Evolutionary conservation across 2,797 vertebrate species (phyloP).

Genomic region (Naso thynnoides): DNA sequence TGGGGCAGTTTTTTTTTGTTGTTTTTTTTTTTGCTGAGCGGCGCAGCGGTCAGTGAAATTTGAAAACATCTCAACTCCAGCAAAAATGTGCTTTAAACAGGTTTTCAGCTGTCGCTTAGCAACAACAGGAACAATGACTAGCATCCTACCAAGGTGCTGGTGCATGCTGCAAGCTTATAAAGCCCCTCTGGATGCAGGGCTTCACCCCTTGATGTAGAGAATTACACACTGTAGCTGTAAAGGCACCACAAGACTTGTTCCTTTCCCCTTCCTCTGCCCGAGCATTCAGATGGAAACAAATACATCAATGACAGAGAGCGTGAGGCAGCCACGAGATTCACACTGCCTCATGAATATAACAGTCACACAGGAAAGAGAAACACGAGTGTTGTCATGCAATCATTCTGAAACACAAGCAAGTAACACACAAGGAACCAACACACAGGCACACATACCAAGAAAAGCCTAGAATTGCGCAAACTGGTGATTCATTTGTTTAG

Average conservation of each 20-base stretch:
- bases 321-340: conserved; percentile 24
- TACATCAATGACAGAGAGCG: conserved; percentile 59
- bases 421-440: conserved; percentile 6
- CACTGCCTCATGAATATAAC: conserved; percentile 55
- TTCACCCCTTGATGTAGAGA: conserved; percentile 48
- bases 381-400: conserved; percentile 20
- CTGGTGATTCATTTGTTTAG: conserved; percentile 79
- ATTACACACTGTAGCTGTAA: conserved; percentile 41
- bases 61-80: conserved; percentile 51
- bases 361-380: conserved; percentile 8
- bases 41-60: conserved; percentile 43
- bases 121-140: conserved; percentile 64
- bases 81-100: conserved; percentile 23
- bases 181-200: conserved; percentile 45
- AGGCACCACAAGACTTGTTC: conserved; percentile 46
- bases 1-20: neutral
- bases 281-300: conserved; percentile 41
- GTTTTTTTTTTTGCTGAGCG: conserved; percentile 29
- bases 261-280: conserved; percentile 21
- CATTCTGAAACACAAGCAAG: conserved; percentile 32
- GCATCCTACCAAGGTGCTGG: conserved; percentile 38
- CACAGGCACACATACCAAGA: conserved; percentile 8
- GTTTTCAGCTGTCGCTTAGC: conserved; percentile 57
- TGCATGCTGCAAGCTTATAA: conserved; percentile 26
- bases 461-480: conserved; percentile 53